Evolutionary conservation across 2,797 vertebrate genomes (phyloP).

Genomic region (Aselliscus stoliczkanus): DNA sequence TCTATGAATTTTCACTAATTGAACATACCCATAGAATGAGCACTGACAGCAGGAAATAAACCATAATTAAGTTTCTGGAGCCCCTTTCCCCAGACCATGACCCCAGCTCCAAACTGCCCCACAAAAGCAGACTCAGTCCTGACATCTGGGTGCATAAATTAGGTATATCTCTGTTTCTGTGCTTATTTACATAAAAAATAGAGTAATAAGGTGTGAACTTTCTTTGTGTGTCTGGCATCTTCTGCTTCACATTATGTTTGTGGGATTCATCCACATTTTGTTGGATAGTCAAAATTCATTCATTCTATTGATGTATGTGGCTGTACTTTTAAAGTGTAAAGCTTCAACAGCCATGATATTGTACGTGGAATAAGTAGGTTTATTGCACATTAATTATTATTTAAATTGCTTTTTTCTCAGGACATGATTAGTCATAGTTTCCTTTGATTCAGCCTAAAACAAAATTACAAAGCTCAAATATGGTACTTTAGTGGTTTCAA

Average conservation of each 20-base stretch:
- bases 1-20: neutral
- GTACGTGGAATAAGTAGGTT: neutral
- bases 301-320: neutral
- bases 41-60: neutral
- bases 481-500: neutral
- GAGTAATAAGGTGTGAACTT: neutral
- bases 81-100: fast-evolving
- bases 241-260: neutral
- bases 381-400: neutral
- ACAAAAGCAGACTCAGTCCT: neutral
- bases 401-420: neutral
- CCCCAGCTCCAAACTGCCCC: neutral
- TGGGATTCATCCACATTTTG: neutral
- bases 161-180: neutral
- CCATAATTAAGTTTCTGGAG: neutral
- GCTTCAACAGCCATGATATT: neutral
- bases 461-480: slow-evolving; percentile 33
- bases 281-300: neutral
- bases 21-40: neutral
- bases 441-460: neutral
- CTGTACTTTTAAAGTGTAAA: slow-evolving; percentile 14
- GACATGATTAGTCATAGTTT: neutral
- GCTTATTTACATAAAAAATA: neutral
- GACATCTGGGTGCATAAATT: neutral
- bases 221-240: neutral